Percentiles rank a stretch among this genome's conserved stretches.
Conservation (phyloP, 2,113 vertebrate species). For the Crotophaga sulcirostris region DNA sequence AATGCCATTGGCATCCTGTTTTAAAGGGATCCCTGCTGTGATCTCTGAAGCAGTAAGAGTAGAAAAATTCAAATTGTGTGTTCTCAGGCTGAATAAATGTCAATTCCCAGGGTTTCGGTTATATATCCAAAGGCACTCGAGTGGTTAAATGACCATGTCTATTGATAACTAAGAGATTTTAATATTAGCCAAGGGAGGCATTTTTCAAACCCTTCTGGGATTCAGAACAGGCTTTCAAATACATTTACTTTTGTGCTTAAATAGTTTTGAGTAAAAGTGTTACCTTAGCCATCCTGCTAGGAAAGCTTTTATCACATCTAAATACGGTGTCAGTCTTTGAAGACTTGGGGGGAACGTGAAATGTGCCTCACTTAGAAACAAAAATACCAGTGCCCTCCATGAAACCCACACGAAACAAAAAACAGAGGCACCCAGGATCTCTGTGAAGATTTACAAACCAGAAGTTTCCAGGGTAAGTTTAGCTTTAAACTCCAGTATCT, state of each 20-base stretch:
- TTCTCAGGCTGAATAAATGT: not conserved
- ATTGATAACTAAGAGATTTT: not conserved
- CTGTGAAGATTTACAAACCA: no score
- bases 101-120: not conserved
- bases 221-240: not conserved
- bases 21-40: not conserved
- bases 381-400: rapidly evolving
- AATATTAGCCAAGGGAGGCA: not conserved
- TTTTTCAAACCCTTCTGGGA: not conserved
- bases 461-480: not conserved
- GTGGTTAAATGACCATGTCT: not conserved
- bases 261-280: not conserved
- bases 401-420: not conserved
- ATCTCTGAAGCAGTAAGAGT: not conserved
- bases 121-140: not conserved
- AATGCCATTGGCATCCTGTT: not conserved
- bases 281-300: no score
- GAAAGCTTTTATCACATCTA: not conserved
- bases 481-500: not conserved
- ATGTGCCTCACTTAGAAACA: no score
- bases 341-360: not conserved
- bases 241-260: not conserved
- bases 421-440: no score
- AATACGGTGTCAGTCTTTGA: not conserved
- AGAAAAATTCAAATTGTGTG: not conserved